Conservation (phyloP, 2,113 vertebrate genomes). For the Paedocypris sp. region DNA sequence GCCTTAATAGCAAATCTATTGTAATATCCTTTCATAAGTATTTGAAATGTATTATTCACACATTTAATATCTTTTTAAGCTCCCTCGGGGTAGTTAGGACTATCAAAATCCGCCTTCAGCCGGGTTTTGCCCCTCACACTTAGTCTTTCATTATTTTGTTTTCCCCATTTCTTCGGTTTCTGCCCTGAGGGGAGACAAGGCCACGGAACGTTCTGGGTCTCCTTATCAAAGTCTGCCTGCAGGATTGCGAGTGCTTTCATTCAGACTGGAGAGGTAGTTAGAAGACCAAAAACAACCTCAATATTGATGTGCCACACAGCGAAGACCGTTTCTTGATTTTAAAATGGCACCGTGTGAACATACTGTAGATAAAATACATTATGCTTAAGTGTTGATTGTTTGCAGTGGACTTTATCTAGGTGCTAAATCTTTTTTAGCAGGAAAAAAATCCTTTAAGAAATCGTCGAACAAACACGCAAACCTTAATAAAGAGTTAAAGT, state of each 20-base stretch:
- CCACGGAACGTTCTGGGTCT: slow-evolving; percentile 19
- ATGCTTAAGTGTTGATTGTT: too few species aligned
- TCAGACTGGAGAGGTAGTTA: slow-evolving; percentile 12
- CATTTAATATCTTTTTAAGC: slow-evolving; percentile 41
- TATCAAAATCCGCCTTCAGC: slow-evolving; percentile 35
- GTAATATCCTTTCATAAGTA: slow-evolving; percentile 46
- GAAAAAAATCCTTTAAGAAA: too few species aligned
- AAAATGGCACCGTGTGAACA: too few species aligned
- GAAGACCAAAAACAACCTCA: not conserved
- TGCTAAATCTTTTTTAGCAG: too few species aligned
- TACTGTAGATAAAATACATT: too few species aligned
- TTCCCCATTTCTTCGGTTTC: slow-evolving; percentile 31
- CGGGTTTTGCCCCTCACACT: slow-evolving; percentile 47
- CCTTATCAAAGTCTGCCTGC: slow-evolving; percentile 29
- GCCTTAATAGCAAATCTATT: slow-evolving; percentile 46
- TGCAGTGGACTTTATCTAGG: too few species aligned
- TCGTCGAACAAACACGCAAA: too few species aligned
- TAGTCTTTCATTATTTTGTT: slow-evolving; percentile 12
- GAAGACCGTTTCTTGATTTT: not conserved
- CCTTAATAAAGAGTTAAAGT: too few species aligned
- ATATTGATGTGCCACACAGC: slow-evolving; percentile 2
- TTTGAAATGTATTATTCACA: slow-evolving; percentile 47
- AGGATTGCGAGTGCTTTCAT: not conserved
- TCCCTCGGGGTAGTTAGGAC: slow-evolving; percentile 41
- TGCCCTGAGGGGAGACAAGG: slow-evolving; percentile 15